Evolutionary conservation across 2,113 vertebrate genomes (phyloP).

Genomic region (Thalassoma bifasciatum): DNA sequence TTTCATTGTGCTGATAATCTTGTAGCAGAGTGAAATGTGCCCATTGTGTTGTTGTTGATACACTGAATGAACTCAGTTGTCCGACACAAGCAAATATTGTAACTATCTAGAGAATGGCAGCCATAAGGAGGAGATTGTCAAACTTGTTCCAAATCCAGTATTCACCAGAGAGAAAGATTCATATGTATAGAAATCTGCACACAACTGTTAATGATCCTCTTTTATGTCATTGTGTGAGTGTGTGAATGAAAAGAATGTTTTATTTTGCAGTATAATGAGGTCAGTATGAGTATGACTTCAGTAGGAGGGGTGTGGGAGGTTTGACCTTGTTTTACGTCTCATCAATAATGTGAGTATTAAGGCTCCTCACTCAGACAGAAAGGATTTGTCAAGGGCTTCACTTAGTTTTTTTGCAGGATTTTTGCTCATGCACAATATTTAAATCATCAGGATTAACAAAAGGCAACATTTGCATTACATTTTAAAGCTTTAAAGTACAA

Average conservation of each 20-base stretch:
- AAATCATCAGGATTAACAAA: no score
- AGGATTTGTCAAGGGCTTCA: conserved; percentile 23
- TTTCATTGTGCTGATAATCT: conserved; percentile 77
- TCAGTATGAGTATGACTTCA: conserved; percentile 12
- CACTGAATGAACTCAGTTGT: conserved; percentile 81
- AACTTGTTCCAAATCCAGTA: conserved; percentile 26
- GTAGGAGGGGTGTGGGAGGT: conserved; percentile 60
- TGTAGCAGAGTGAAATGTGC: conserved; percentile 69
- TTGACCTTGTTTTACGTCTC: conserved; percentile 55
- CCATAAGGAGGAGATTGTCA: conserved; percentile 65
- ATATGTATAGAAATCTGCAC: conserved; percentile 21
- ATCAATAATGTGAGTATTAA: conserved; percentile 51
- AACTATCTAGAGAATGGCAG: conserved; percentile 76
- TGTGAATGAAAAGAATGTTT: conserved; percentile 31
- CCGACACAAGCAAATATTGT: conserved; percentile 82
- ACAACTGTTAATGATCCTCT: conserved; percentile 9
- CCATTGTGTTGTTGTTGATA: conserved; percentile 78
- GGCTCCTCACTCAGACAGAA: conserved; percentile 34
- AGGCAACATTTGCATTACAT: no score
- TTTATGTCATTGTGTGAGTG: not conserved
- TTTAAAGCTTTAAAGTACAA: no score
- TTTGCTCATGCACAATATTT: not conserved
- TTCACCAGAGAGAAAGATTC: conserved; percentile 31
- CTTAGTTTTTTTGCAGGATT: not conserved
- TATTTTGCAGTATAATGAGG: conserved; percentile 51